A percentile compares a stretch with the other conserved stretches of the same genome.
These are phyloP conservation scores for Thomomys bottae DNA, from an alignment of 2,113 vertebrate genomes.

Conservation along the genomic window DNA sequence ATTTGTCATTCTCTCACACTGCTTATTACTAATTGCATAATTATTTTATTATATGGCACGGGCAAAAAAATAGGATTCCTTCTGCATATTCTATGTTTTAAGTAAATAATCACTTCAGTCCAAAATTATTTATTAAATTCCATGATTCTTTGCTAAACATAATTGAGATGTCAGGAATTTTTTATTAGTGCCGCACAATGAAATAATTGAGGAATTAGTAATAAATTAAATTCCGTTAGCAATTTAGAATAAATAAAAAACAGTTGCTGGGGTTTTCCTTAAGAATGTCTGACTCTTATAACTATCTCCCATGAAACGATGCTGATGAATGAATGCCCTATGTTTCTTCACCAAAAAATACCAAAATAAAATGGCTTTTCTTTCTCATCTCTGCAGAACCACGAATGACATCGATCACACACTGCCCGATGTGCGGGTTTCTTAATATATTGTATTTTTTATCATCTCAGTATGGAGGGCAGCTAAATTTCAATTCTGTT, in stretches of 20 bases:
- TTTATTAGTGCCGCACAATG: slow-evolving; percentile 74
- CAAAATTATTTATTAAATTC: slow-evolving; percentile 79
- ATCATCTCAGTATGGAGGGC: not conserved
- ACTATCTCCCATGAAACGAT: slow-evolving; percentile 65
- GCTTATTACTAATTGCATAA: slow-evolving; percentile 79
- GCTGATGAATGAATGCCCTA: slow-evolving; percentile 66
- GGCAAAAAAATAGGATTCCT: slow-evolving; percentile 68
- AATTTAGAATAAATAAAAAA: slow-evolving; percentile 75
- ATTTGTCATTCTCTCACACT: slow-evolving; percentile 69
- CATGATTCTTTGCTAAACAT: slow-evolving; percentile 62
- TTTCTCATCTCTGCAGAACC: slow-evolving; percentile 28
- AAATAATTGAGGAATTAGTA: slow-evolving; percentile 76
- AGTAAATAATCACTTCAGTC: slow-evolving; percentile 77
- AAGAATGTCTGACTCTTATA: slow-evolving; percentile 68
- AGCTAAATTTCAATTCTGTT: slow-evolving; percentile 30
- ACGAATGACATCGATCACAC: not conserved
- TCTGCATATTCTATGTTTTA: slow-evolving; percentile 76
- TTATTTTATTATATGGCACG: slow-evolving; percentile 73
- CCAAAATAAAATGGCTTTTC: slow-evolving; percentile 47
- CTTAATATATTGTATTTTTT: not conserved
- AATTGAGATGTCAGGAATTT: slow-evolving; percentile 70
- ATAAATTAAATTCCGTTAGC: slow-evolving; percentile 70
- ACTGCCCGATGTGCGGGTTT: not conserved
- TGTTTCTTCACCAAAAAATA: slow-evolving; percentile 49
- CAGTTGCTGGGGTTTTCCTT: slow-evolving; percentile 62